phyloP scores from a whole-genome alignment of 2,888 invertebrate species.

The Cetonia aurata region DNA sequence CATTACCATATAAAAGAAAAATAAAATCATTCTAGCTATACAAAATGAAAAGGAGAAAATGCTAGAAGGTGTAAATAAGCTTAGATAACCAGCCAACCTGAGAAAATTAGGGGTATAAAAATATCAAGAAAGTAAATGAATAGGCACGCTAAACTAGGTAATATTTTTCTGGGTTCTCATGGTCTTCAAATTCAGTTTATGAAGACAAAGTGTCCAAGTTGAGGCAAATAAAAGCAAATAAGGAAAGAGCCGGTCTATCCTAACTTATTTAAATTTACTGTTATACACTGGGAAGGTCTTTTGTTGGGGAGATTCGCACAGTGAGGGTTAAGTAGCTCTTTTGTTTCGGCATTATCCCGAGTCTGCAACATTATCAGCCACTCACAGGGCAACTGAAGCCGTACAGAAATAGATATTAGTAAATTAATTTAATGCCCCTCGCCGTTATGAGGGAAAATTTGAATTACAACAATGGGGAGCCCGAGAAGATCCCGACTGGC shows the following conservation, averaged over 20 bases:
- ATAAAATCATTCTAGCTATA: background rate
- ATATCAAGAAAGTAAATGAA: slow-evolving; percentile 45
- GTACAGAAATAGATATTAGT: slow-evolving; percentile 45
- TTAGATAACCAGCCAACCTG: too few species aligned
- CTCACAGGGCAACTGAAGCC: slow-evolving; percentile 44
- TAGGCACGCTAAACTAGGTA: slow-evolving; percentile 43
- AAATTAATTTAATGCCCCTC: slow-evolving; percentile 44
- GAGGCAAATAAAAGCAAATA: slow-evolving; percentile 47
- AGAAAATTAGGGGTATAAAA: background rate
- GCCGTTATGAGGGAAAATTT: slow-evolving; percentile 42
- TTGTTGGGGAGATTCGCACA: slow-evolving; percentile 42
- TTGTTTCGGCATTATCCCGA: slow-evolving; percentile 44
- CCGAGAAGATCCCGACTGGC: slow-evolving; percentile 31
- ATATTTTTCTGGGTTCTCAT: slow-evolving; percentile 48
- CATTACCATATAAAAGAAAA: too few species aligned
- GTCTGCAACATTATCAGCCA: slow-evolving; percentile 44
- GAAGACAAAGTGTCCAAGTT: slow-evolving; percentile 52
- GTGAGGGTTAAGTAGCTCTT: slow-evolving; percentile 42
- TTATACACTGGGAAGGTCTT: slow-evolving; percentile 48
- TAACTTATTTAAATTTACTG: slow-evolving; percentile 53
- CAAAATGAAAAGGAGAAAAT: background rate
- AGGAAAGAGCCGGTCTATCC: slow-evolving; percentile 46
- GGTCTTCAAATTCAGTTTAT: slow-evolving; percentile 47
- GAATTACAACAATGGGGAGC: slow-evolving; percentile 40
- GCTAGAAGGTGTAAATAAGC: background rate